These are phyloP conservation scores for Helarctos malayanus DNA, from an alignment of 2,797 vertebrate genomes.

Conservation along the genomic window DNA sequence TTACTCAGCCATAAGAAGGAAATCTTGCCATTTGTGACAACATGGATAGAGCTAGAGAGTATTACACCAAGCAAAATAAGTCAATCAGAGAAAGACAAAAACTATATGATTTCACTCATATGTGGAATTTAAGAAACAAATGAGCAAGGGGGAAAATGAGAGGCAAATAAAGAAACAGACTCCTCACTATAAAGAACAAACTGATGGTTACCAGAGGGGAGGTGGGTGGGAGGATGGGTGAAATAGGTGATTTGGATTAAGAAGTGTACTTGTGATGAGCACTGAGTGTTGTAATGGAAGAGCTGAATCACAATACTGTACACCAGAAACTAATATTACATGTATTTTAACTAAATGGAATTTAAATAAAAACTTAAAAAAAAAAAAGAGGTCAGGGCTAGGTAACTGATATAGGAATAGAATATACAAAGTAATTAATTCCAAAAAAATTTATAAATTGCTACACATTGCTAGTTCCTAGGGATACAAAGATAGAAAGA, in stretches of 20 bases:
- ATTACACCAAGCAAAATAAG: no score
- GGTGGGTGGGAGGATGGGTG: not conserved
- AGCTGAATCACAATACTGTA: not conserved
- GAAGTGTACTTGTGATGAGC: not conserved
- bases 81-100: not conserved
- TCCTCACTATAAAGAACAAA: not conserved
- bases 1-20: no score
- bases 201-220: not conserved
- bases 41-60: no score
- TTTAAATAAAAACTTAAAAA: not conserved
- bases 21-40: no score
- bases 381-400: slow-evolving; percentile 32
- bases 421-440: slow-evolving; percentile 20
- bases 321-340: not conserved
- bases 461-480: not conserved
- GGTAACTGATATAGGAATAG: not conserved
- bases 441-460: slow-evolving; percentile 5
- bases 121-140: not conserved
- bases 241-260: not conserved
- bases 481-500: slow-evolving; percentile 1
- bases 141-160: not conserved
- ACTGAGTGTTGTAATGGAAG: not conserved
- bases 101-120: not conserved
- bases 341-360: not conserved
- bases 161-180: not conserved